Evolutionary conservation across 2,888 invertebrate genomes (phyloP).

Genomic region (Orgyia antiqua): DNA sequence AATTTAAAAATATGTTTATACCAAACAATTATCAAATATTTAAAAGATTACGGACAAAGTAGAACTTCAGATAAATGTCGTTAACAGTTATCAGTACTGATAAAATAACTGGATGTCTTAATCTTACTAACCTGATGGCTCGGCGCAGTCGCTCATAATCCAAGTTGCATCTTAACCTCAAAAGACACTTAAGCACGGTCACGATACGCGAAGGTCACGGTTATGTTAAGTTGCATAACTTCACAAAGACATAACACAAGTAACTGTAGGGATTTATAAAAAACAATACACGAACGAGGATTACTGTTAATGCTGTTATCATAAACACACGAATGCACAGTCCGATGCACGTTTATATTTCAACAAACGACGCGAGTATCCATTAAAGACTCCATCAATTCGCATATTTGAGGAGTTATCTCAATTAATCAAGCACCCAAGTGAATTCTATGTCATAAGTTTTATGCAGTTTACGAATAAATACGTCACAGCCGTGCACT

Average conservation of each 20-base stretch:
- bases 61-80: conserved; percentile 57
- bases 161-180: conserved; percentile 77
- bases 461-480: conserved; percentile 69
- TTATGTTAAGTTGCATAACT: conserved; percentile 72
- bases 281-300: conserved; percentile 66
- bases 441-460: conserved; percentile 56
- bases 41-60: no score
- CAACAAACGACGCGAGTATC: conserved; percentile 59
- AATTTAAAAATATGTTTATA: no score
- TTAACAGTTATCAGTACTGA: no score
- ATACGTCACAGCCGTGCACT: conserved; percentile 72
- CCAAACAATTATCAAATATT: no score
- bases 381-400: conserved; percentile 52
- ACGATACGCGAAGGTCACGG: conserved; percentile 72
- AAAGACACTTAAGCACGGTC: conserved; percentile 69
- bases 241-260: conserved; percentile 60
- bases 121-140: conserved; percentile 70
- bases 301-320: conserved; percentile 72
- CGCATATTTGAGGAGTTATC: conserved; percentile 59
- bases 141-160: conserved; percentile 73
- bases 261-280: conserved; percentile 48
- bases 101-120: conserved; percentile 9
- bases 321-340: conserved; percentile 75
- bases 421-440: conserved; percentile 55
- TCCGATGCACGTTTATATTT: conserved; percentile 70